These are phyloP conservation scores for Pogona vitticeps DNA, from an alignment of 2,113 vertebrate species.

Conservation along the genomic window DNA sequence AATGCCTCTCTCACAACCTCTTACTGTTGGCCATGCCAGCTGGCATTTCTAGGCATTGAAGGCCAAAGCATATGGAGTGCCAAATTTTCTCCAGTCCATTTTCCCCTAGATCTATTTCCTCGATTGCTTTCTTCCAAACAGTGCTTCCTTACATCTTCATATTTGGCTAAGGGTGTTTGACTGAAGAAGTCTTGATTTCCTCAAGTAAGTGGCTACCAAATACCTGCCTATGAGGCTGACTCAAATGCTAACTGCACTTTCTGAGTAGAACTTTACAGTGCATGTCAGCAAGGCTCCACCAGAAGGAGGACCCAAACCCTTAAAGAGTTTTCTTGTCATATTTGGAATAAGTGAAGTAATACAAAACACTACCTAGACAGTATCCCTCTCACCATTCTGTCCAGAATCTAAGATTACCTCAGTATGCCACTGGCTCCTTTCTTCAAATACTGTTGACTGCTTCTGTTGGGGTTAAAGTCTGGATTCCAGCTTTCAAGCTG, in stretches of 20 bases:
- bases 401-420: background rate
- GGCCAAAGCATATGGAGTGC: no score
- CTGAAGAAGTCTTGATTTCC: background rate
- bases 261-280: background rate
- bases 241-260: background rate
- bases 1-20: no score
- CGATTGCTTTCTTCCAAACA: background rate
- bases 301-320: background rate
- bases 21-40: background rate
- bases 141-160: background rate
- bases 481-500: constrained; percentile 46
- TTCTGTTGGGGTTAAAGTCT: background rate
- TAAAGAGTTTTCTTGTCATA: background rate
- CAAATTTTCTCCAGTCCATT: no score
- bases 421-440: background rate
- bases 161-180: background rate
- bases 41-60: background rate
- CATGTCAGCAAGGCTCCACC: background rate
- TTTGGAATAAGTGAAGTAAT: background rate
- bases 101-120: no score
- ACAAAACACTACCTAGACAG: background rate
- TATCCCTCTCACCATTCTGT: background rate
- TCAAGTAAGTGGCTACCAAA: background rate
- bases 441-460: background rate
- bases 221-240: background rate